Conservation (phyloP, 2,113 vertebrate genomes). For the Aleadryas rufinucha region DNA sequence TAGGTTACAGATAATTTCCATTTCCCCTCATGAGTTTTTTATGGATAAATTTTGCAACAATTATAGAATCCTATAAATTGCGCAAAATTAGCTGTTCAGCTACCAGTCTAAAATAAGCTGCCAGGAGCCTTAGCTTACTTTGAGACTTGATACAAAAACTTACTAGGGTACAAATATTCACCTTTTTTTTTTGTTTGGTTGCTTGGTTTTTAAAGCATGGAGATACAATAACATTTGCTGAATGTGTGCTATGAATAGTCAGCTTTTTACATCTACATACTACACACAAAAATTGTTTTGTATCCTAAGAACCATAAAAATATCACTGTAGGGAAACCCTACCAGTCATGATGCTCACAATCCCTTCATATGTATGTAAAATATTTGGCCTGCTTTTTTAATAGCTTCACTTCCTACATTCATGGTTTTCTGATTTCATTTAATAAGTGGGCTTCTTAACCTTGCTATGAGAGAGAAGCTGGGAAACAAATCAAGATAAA, state of each 20-base stretch:
- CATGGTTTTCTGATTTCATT: background rate
- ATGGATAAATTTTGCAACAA: background rate
- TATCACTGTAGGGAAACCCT: background rate
- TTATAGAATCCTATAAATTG: background rate
- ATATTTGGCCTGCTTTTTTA: background rate
- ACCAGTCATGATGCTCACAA: background rate
- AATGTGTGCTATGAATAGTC: background rate
- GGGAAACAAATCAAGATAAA: background rate
- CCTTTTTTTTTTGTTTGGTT: background rate
- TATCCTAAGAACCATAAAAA: background rate
- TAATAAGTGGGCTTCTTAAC: background rate
- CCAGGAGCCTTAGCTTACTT: background rate
- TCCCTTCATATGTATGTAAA: background rate
- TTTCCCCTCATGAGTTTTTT: background rate
- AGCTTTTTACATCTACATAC: background rate
- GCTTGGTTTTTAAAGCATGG: background rate
- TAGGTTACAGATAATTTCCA: background rate
- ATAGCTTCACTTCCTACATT: background rate
- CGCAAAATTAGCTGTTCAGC: background rate
- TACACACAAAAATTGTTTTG: background rate
- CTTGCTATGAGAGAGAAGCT: background rate
- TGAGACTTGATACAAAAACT: background rate
- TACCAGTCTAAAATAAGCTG: background rate
- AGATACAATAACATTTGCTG: background rate
- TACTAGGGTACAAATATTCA: background rate